Evolutionary conservation across 2,888 invertebrate species (phyloP), one percentile per base, ranked within the genome.

Genomic region (Hyles lineata): DNA sequence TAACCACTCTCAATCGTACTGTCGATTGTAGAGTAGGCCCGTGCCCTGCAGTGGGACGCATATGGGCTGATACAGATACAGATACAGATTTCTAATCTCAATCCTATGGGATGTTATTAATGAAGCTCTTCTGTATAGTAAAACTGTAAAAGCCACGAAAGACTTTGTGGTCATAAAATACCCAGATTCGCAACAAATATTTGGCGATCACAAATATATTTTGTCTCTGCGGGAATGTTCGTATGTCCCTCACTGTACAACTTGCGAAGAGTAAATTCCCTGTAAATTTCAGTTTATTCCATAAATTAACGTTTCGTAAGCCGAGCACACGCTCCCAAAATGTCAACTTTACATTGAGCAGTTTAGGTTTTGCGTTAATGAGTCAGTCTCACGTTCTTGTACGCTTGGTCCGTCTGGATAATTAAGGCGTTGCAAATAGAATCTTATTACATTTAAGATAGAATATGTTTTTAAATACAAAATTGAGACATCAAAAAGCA

Each of bases 321-420:
- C 55, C 55, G 55, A 55, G 55, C 55, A n/a, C n/a, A 55, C 55
- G n/a, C 55, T 55, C 55, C 55, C 55, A 17, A n/a, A 55, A 55
- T 55, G 55, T 55, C 55, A 55, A 55, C 55, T 55, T 55, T 55
- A 55, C 55, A 55, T 55, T 55, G 2, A 55, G 55, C 55, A 55
- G 55, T 55, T 55, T 55, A 55, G 55, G 55, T 55, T 55, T 55
- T 55, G 55, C 55, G 55, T 55, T 55, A 55, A 55, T 55, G 55
- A 55, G 55, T 55, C 55, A n/a, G n/a, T 55, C 55, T 55, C 55
- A 55, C 5, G 55, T 6, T 55, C 55, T 19, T 55, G n/a, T 19
- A 55, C n/a, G n/a, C 19, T 17, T n/a, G n/a, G 55, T 55, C 55
- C 55, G 55, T 55, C 55, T 55, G 55, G 19, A 55, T 55, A 55